Base-by-base conservation (phyloP, 2,797 vertebrate species). In the Chrysocyon brachyurus region DNA sequence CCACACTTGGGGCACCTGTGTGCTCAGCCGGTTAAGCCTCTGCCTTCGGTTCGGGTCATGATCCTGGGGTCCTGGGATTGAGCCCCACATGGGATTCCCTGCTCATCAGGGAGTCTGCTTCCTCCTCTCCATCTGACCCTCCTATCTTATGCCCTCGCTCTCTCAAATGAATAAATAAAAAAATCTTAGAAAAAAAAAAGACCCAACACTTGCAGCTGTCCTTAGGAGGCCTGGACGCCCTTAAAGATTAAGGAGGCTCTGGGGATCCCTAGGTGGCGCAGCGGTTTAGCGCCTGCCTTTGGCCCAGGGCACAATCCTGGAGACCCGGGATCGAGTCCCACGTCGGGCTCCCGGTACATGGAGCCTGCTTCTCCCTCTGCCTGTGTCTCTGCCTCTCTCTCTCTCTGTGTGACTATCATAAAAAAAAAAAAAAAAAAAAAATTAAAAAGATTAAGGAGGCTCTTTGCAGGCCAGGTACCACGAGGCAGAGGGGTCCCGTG, bases 401-500 rank as follows among this genome's bases (percentile, higher is more conserved):
- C 33, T 36, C 33, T 33, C 33, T 33, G 33, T 36, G 33, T 36
- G 33, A 36, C 33, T 36, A 36, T 36, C 33, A 36, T 36, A 36
- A 36, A 33, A 33, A 33, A 36, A 36, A 36, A 36, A 36, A 36
- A 36, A 36, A 36, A 36, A 36, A 36, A 36, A 36, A 36, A 36
- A 36, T 4, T 4, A 36, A 36, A 12, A 49, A 36, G 46, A 57
- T 49, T 12, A 12, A 49, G n/a, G 46, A 57, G 24, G 24, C 31
- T 24, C 54, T 4, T 5, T 8, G 15, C 22, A 6, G 33, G 31
- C 22, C 10, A 8, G 3, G 12, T 6, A 3, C 17, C 12, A 1
- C 3, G 66, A 59, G 54, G 66, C 33, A n/a, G 73, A 59, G 56
- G 36, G 11, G 5, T 61, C 28, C 57, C 21, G 9, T 0, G 0